These are phyloP conservation scores for Acleris laterana DNA, from an alignment of 2,888 invertebrate genomes.

Conservation along the genomic window DNA sequence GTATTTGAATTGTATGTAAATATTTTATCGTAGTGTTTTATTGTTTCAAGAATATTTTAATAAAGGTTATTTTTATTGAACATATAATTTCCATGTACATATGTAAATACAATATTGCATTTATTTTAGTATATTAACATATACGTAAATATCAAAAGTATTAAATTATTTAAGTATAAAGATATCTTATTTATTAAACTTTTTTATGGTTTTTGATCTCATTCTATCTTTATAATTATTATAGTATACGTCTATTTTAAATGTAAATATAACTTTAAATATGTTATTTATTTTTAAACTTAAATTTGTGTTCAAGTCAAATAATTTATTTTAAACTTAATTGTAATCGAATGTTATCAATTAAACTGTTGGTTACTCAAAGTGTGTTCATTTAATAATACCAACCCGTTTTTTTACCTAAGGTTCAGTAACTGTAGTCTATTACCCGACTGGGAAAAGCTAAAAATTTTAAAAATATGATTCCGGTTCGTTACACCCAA, in stretches of 20 bases:
- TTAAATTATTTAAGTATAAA: conserved; percentile 31
- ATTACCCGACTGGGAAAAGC: too few species aligned
- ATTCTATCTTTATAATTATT: conserved; percentile 23
- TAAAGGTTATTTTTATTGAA: background rate
- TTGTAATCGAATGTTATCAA: conserved; percentile 65
- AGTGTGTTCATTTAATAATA: conserved; percentile 41
- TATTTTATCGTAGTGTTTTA: conserved; percentile 17
- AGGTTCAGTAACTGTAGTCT: too few species aligned
- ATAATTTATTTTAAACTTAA: conserved; percentile 55
- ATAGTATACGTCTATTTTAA: conserved; percentile 23
- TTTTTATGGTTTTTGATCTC: conserved; percentile 33
- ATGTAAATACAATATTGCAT: conserved; percentile 61
- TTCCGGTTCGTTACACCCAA: too few species aligned
- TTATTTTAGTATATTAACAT: conserved; percentile 56
- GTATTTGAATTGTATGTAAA: conserved; percentile 42
- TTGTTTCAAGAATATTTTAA: conserved; percentile 9
- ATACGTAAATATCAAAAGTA: conserved; percentile 34
- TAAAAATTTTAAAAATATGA: too few species aligned
- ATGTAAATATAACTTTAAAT: conserved; percentile 28
- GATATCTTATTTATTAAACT: conserved; percentile 48
- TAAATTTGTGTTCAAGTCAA: conserved; percentile 49
- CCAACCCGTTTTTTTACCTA: too few species aligned
- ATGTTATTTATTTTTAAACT: conserved; percentile 40
- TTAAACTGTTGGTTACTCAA: conserved; percentile 71
- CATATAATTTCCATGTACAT: conserved; percentile 43